phyloP scores from a whole-genome alignment of 2,888 invertebrate genomes.

The Heliconius erato region DNA sequence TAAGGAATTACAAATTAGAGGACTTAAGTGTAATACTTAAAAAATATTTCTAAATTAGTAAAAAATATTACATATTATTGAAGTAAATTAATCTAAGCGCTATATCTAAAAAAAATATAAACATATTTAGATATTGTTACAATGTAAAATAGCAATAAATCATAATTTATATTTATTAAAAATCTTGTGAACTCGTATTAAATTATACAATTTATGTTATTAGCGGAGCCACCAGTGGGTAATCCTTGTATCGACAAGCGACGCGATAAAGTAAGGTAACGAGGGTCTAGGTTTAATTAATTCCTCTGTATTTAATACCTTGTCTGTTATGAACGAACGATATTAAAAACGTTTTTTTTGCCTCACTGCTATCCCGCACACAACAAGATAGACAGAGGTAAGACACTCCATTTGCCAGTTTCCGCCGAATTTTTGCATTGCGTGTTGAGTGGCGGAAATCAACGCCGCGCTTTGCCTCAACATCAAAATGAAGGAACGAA shows the following conservation, averaged over 20 bases:
- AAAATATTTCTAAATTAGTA: background rate
- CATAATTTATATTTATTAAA: conserved; percentile 14
- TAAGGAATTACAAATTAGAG: too few species aligned
- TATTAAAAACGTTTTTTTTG: background rate
- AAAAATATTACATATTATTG: too few species aligned
- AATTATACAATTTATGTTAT: conserved; percentile 26
- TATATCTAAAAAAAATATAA: background rate
- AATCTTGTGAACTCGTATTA: background rate
- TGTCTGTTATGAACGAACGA: conserved; percentile 26
- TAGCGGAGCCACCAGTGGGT: conserved; percentile 23
- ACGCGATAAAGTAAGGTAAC: conserved; percentile 31
- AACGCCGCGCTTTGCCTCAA: too few species aligned
- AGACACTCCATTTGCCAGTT: too few species aligned
- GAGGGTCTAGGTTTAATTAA: conserved; percentile 35
- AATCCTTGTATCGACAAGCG: conserved; percentile 32
- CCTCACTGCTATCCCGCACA: too few species aligned
- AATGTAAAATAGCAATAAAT: background rate
- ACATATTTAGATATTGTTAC: background rate
- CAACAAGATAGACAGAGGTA: too few species aligned
- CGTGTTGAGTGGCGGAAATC: too few species aligned
- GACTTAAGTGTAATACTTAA: too few species aligned
- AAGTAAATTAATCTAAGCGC: background rate
- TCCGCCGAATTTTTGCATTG: too few species aligned
- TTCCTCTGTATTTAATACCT: conserved; percentile 19
- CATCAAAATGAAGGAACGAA: too few species aligned